phyloP scores from a whole-genome alignment of 2,113 vertebrate species.

The Climacteris rufus region DNA sequence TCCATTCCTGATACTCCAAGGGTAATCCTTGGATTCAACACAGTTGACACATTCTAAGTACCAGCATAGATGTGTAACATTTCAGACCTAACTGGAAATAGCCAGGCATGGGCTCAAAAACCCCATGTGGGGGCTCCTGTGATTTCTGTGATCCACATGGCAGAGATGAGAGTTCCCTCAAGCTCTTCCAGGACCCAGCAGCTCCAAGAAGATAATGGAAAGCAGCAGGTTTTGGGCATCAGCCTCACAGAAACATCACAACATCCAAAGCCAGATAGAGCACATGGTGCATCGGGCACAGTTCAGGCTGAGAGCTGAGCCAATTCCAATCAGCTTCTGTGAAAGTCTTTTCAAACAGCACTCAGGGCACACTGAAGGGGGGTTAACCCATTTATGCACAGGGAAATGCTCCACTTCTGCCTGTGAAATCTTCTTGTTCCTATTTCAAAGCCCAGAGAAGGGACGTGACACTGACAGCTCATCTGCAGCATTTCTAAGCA shows the following conservation, averaged over 20 bases:
- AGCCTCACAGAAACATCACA: neutral
- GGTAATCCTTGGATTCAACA: neutral
- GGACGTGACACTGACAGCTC: rapidly evolving
- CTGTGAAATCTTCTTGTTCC: neutral
- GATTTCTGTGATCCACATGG: neutral
- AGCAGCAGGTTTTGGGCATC: neutral
- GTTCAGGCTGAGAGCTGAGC: neutral
- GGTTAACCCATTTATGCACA: neutral
- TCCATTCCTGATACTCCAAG: neutral
- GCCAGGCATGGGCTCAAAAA: neutral
- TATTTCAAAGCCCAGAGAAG: neutral
- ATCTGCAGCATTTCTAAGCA: neutral
- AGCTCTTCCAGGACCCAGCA: rapidly evolving
- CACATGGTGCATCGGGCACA: rapidly evolving
- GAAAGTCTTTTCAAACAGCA: neutral
- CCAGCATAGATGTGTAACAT: neutral
- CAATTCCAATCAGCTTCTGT: neutral
- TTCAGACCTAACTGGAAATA: neutral
- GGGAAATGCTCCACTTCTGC: neutral
- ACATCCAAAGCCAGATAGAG: neutral
- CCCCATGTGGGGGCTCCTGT: neutral
- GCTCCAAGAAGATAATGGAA: neutral
- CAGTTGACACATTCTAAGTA: neutral
- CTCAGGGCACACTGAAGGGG: neutral
- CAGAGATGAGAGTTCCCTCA: neutral